phyloP scores from a whole-genome alignment of 30 jellyfish, hydroid and myxozoan species.

The Nemopilema nomurai region DNA sequence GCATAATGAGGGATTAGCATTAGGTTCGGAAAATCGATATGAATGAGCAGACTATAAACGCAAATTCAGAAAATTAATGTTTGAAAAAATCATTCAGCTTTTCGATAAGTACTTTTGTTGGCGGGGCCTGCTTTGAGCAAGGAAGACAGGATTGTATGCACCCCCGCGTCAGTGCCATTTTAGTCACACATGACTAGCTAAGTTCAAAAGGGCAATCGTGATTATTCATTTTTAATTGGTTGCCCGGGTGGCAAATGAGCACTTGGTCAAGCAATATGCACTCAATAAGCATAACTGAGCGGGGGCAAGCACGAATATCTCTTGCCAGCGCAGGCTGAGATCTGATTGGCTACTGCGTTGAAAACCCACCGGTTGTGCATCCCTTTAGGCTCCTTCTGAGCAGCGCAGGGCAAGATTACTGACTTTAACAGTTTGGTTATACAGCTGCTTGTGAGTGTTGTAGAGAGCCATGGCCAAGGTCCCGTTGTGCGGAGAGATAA shows the following conservation, averaged over 20 bases:
- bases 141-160: neutral
- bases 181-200: constrained; percentile 58
- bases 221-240: constrained; percentile 70
- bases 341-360: constrained; percentile 14
- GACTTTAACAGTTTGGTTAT: neutral
- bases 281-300: constrained; percentile 30
- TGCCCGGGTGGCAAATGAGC: constrained; percentile 79
- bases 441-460: neutral
- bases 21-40: too few species aligned
- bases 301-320: neutral
- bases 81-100: too few species aligned
- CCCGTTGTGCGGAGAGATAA: neutral
- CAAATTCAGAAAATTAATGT: too few species aligned
- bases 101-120: too few species aligned
- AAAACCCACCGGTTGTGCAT: constrained; percentile 28
- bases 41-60: too few species aligned
- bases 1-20: too few species aligned
- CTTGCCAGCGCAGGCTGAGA: constrained; percentile 11
- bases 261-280: constrained; percentile 50
- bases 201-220: constrained; percentile 72
- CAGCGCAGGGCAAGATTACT: neutral
- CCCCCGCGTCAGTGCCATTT: constrained; percentile 35
- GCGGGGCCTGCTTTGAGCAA: too few species aligned
- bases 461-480: neutral
- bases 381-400: constrained; percentile 7